Percentiles rank a stretch among this genome's conserved stretches.
Conservation (phyloP, 1,140 invertebrate species). For the Thaumetopoea pityocampa region DNA sequence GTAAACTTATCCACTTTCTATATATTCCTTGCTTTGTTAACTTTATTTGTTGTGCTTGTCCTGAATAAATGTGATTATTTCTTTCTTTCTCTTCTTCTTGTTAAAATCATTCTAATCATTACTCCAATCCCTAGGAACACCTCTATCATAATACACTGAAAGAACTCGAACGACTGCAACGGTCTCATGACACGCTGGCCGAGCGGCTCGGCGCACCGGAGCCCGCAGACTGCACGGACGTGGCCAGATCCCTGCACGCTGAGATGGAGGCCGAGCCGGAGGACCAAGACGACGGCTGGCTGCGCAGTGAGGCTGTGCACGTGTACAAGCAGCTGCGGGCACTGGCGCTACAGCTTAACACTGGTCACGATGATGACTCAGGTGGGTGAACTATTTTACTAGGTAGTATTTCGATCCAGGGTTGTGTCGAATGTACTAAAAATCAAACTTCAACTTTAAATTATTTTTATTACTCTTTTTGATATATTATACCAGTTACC, state of each 20-base stretch:
- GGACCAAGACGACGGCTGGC: constrained; percentile 78
- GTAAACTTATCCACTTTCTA: too few species aligned
- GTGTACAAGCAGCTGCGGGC: constrained; percentile 82
- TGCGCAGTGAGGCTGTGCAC: constrained; percentile 79
- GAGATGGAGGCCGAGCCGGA: constrained; percentile 86
- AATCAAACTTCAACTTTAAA: too few species aligned
- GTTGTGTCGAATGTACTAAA: too few species aligned
- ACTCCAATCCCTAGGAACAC: constrained; percentile 57
- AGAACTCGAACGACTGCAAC: constrained; percentile 78
- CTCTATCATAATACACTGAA: constrained; percentile 78
- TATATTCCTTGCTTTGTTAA: too few species aligned
- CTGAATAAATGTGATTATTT: too few species aligned
- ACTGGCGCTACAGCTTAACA: constrained; percentile 82
- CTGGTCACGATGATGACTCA: constrained; percentile 83
- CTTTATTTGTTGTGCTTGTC: too few species aligned
- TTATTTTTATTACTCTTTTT: too few species aligned
- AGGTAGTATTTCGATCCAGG: too few species aligned
- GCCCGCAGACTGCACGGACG: constrained; percentile 36
- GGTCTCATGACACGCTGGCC: constrained; percentile 79
- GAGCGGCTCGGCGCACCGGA: constrained; percentile 77
- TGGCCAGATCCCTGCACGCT: constrained; percentile 79
- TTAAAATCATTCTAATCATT: too few species aligned
- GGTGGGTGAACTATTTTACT: constrained; percentile 40
- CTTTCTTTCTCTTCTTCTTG: too few species aligned
- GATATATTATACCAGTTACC: too few species aligned